phyloP scores from a whole-genome alignment of 2,888 invertebrate genomes.

The Cancer borealis region DNA sequence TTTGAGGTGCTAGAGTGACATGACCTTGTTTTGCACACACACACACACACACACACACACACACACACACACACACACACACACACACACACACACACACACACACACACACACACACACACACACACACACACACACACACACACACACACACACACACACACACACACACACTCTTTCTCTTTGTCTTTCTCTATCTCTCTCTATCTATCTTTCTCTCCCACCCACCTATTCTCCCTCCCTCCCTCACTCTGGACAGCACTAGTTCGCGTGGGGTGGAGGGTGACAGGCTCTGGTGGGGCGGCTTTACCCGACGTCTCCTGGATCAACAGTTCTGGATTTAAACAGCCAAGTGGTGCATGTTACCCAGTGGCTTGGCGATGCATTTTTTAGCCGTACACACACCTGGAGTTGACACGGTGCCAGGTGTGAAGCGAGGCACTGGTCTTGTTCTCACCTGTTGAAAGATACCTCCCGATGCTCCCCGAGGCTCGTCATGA shows the following conservation, averaged over 20 bases:
- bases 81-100: conserved; percentile 14
- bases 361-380: not conserved
- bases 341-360: not conserved
- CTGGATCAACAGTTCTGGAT: not conserved
- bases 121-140: not conserved
- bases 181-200: too few species aligned
- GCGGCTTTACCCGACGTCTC: not conserved
- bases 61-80: conserved; percentile 20
- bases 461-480: not conserved
- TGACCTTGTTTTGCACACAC: not conserved
- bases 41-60: not conserved
- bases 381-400: not conserved
- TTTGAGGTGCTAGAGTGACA: not conserved
- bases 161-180: not conserved
- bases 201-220: too few species aligned
- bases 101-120: not conserved
- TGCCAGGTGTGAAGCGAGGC: not conserved
- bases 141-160: conserved; percentile 26
- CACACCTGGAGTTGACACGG: not conserved
- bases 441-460: not conserved
- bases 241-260: too few species aligned
- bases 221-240: too few species aligned
- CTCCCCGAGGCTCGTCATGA: not conserved
- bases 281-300: not conserved
- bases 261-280: not conserved